Evolutionary conservation across 2,888 invertebrate species (phyloP).

Genomic region (Dendrolimus pini): DNA sequence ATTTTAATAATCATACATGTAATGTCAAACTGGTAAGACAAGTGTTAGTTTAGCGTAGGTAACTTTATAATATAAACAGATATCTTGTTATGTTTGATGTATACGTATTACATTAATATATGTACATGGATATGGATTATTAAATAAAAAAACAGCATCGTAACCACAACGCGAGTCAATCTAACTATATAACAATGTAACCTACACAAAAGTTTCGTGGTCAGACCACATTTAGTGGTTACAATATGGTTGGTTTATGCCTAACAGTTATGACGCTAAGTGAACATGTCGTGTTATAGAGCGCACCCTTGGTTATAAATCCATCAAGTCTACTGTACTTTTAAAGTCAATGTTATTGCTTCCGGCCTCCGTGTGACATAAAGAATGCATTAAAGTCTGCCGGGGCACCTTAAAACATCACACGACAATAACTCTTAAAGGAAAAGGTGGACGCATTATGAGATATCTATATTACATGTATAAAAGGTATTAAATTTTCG

Average conservation of each 20-base stretch:
- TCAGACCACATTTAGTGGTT: background rate
- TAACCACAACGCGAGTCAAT: background rate
- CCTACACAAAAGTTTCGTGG: background rate
- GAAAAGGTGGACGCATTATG: too few species aligned
- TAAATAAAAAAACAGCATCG: background rate
- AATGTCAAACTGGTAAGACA: too few species aligned
- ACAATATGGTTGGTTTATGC: background rate
- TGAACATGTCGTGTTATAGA: background rate
- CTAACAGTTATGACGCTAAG: background rate
- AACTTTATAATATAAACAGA: too few species aligned
- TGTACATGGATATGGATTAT: too few species aligned
- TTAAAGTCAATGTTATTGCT: constrained; percentile 25
- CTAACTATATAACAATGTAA: background rate
- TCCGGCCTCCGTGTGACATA: constrained; percentile 19
- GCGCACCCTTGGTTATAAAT: constrained; percentile 37
- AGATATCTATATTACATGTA: too few species aligned
- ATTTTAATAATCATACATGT: too few species aligned
- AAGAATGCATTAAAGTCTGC: constrained; percentile 4
- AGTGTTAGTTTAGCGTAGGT: too few species aligned
- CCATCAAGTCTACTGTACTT: constrained; percentile 38
- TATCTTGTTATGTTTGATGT: too few species aligned
- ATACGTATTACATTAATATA: too few species aligned
- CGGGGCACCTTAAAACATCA: background rate
- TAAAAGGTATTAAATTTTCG: too few species aligned
- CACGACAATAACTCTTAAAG: too few species aligned